Conservation (phyloP, 2,113 vertebrate species). For the Oceanodroma tethys region DNA sequence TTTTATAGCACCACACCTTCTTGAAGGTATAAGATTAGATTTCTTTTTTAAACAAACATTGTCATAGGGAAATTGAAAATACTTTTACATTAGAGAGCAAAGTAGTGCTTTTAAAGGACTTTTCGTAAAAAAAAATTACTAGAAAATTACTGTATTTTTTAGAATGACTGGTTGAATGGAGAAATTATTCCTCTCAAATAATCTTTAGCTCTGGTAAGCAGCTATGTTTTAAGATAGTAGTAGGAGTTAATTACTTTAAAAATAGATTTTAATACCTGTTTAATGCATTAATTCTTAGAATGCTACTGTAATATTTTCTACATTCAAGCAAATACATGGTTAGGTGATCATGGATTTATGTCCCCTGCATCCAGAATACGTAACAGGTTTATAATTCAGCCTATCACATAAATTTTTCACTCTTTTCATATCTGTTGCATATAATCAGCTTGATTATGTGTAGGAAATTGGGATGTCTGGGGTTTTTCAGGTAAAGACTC, state of each 20-base stretch:
- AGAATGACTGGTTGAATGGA: neutral
- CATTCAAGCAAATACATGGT: neutral
- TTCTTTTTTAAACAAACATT: neutral
- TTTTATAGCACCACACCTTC: neutral
- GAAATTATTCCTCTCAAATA: neutral
- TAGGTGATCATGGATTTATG: neutral
- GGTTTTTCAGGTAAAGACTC: slow-evolving; percentile 6
- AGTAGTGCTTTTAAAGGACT: neutral
- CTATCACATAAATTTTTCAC: neutral
- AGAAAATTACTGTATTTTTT: neutral
- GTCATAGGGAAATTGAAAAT: neutral
- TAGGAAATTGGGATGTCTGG: slow-evolving; percentile 28
- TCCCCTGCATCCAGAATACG: neutral
- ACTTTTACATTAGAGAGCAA: neutral
- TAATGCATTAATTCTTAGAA: neutral
- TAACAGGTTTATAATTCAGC: neutral
- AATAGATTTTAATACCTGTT: neutral
- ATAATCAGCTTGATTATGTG: neutral
- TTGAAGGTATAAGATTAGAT: neutral
- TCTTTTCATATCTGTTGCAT: slow-evolving; percentile 23
- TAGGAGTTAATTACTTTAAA: neutral
- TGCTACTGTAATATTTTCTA: neutral
- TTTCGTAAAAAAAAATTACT: neutral
- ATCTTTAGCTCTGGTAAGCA: neutral
- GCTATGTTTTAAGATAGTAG: neutral